These are phyloP conservation scores for Cephus runcator DNA, from an alignment of 2,888 invertebrate genomes.

Conservation along the genomic window DNA sequence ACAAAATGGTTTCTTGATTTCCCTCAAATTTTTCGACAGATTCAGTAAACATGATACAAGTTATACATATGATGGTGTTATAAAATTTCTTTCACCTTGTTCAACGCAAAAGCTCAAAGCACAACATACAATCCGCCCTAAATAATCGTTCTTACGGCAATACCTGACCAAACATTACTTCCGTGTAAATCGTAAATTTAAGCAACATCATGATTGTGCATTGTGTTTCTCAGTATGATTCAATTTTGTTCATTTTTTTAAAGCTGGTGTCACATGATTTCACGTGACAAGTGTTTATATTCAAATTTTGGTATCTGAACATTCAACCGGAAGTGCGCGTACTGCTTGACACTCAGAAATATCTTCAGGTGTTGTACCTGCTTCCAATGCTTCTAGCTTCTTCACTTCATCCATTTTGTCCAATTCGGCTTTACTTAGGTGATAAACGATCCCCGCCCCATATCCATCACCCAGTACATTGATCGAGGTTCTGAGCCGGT, in stretches of 20 bases:
- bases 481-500: slow-evolving; percentile 71
- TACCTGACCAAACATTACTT: not conserved
- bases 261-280: not conserved
- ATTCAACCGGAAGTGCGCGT: not conserved
- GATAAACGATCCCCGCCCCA: slow-evolving; percentile 79
- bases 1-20: not conserved
- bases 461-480: slow-evolving; percentile 82
- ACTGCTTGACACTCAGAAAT: slow-evolving; percentile 9
- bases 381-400: slow-evolving; percentile 48
- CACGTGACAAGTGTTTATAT: not conserved
- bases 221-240: not conserved
- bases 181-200: not conserved
- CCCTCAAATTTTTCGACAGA: not conserved
- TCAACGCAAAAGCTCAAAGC: not conserved
- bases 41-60: not conserved
- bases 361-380: slow-evolving; percentile 36
- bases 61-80: not conserved
- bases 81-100: not conserved
- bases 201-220: not conserved
- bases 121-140: not conserved
- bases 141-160: not conserved
- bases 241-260: not conserved
- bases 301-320: slow-evolving; percentile 1
- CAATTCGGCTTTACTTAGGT: slow-evolving; percentile 71
- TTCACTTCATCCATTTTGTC: slow-evolving; percentile 56